A percentile compares a stretch with the other conserved stretches of the same genome.
These are phyloP conservation scores for Uloborus plumipes DNA, from an alignment of 2,888 invertebrate species.

Conservation along the genomic window DNA sequence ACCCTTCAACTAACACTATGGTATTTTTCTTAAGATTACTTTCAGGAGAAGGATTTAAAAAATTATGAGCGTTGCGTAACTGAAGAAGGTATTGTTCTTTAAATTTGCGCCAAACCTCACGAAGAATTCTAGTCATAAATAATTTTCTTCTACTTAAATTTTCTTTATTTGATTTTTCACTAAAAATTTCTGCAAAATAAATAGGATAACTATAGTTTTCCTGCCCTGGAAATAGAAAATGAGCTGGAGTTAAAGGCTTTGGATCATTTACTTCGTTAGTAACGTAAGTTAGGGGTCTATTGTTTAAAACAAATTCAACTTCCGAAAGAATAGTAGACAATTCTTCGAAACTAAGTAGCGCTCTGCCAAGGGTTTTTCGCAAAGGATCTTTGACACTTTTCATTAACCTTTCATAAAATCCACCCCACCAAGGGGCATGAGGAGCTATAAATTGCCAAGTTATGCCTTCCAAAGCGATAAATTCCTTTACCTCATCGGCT, in stretches of 20 bases:
- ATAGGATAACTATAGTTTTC: not conserved
- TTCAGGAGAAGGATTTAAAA: too few relatives aligned
- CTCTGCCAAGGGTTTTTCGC: not conserved
- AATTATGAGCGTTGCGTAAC: too few relatives aligned
- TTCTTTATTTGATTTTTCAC: not conserved
- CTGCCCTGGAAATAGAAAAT: constrained; percentile 6
- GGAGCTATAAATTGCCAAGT: too few relatives aligned
- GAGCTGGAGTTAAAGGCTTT: not conserved
- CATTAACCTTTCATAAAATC: not conserved
- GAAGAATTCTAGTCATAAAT: not conserved
- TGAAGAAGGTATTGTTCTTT: too few relatives aligned
- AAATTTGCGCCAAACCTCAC: too few relatives aligned
- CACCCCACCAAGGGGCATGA: constrained; percentile 3
- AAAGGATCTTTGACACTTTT: not conserved
- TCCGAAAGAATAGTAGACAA: constrained; percentile 1
- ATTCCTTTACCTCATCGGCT: too few relatives aligned
- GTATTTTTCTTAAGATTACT: too few relatives aligned
- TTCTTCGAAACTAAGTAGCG: not conserved
- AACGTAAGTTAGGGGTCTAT: not conserved
- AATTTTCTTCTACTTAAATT: not conserved
- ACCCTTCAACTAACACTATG: too few relatives aligned
- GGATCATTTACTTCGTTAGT: not conserved
- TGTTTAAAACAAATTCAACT: not conserved
- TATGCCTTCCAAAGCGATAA: too few relatives aligned
- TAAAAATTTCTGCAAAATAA: not conserved